These are phyloP conservation scores for Manis javanica DNA, from an alignment of 2,797 vertebrate genomes.

Conservation along the genomic window DNA sequence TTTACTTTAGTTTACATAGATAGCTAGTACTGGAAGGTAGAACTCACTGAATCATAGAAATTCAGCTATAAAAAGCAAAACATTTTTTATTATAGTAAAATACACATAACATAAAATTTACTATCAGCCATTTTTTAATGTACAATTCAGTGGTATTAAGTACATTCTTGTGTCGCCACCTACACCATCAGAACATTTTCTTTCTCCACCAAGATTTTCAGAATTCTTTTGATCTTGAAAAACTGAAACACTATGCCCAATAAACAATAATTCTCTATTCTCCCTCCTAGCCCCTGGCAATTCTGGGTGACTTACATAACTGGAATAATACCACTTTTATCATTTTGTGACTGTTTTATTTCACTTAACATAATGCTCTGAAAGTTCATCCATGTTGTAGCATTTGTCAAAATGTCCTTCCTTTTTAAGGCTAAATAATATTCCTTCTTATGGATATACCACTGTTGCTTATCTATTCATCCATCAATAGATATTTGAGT, in stretches of 20 bases:
- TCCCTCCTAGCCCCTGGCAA: background rate
- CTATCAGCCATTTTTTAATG: background rate
- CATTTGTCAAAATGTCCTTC: background rate
- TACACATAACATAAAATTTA: background rate
- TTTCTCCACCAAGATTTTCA: background rate
- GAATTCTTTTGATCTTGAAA: background rate
- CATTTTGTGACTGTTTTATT: background rate
- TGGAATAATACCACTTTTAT: background rate
- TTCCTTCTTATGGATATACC: background rate
- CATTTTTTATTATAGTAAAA: background rate
- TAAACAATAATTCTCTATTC: background rate
- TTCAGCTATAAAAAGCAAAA: background rate
- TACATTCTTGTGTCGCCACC: background rate
- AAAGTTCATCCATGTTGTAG: background rate
- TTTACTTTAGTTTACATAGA: background rate
- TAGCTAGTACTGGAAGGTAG: background rate
- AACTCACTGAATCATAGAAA: background rate
- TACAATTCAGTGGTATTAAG: background rate
- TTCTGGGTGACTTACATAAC: background rate
- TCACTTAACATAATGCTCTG: background rate
- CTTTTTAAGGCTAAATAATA: background rate
- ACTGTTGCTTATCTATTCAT: background rate
- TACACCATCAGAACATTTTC: background rate
- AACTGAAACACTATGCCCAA: background rate
- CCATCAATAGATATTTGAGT: background rate